Conservation (phyloP, 2,113 vertebrate species). For the Antechinus stuartii region DNA sequence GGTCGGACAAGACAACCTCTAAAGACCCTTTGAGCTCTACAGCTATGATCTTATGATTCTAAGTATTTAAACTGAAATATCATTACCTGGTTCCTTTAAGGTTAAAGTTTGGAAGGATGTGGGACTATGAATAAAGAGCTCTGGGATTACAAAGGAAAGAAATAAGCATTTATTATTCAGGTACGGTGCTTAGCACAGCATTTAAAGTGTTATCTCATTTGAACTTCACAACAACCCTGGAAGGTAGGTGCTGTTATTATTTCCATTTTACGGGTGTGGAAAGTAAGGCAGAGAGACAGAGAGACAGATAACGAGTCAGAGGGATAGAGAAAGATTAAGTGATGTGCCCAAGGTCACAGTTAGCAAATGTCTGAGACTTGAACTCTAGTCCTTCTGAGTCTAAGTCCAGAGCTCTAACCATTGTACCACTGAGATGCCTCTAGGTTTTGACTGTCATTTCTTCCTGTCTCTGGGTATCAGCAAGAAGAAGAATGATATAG, state of each 20-base stretch:
- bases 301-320: too few relatives aligned
- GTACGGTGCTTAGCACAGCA: not conserved
- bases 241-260: not conserved
- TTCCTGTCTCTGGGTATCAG: not conserved
- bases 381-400: not conserved
- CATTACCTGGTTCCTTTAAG: not conserved
- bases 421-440: not conserved
- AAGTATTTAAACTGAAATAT: not conserved
- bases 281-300: not conserved
- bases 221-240: not conserved
- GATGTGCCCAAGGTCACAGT: not conserved
- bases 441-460: not conserved
- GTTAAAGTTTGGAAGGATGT: not conserved
- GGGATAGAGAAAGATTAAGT: not conserved
- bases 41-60: not conserved
- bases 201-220: not conserved
- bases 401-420: not conserved
- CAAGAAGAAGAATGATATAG: not conserved
- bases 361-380: not conserved
- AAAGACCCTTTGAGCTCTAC: not conserved
- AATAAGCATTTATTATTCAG: not conserved
- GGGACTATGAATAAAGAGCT: not conserved
- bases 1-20: not conserved
- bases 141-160: not conserved
- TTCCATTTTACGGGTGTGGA: not conserved